Evolutionary conservation across 2,888 invertebrate species (phyloP).

Genomic region (Bugulina stolonifera): DNA sequence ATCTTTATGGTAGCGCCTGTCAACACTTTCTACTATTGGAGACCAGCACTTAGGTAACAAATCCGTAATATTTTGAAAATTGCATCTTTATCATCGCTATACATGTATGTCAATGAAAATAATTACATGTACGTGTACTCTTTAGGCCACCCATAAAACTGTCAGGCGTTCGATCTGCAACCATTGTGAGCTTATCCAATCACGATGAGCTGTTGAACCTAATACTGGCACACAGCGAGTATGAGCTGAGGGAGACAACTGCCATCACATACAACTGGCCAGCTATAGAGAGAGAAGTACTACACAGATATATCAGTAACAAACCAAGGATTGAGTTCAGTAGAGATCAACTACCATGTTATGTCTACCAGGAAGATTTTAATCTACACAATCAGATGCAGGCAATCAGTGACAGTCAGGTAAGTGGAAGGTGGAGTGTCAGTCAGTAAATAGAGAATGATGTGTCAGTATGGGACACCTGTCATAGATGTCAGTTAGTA

Average conservation of each 20-base stretch:
- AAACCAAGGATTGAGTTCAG: constrained; percentile 9
- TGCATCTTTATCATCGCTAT: no score
- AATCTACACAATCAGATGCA: constrained; percentile 24
- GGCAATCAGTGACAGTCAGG: constrained; percentile 11
- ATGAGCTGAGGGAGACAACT: constrained; percentile 1
- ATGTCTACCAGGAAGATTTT: constrained; percentile 25
- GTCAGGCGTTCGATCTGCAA: neutral
- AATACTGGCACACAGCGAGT: neutral
- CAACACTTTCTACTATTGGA: no score
- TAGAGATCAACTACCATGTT: constrained; percentile 14
- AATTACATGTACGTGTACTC: no score
- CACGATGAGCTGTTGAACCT: neutral
- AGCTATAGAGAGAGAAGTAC: constrained; percentile 18
- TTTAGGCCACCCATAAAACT: constrained; percentile 3
- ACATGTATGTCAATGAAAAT: no score
- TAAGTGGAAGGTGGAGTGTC: no score
- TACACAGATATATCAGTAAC: constrained; percentile 24
- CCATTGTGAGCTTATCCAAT: neutral
- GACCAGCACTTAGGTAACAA: no score
- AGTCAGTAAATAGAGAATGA: no score
- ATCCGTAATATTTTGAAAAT: no score
- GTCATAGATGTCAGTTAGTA: no score
- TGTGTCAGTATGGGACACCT: no score
- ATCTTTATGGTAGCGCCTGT: no score
- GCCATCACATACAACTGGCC: neutral